phyloP scores from a whole-genome alignment of 2,113 vertebrate species.

The Notarius quadriscutis region DNA sequence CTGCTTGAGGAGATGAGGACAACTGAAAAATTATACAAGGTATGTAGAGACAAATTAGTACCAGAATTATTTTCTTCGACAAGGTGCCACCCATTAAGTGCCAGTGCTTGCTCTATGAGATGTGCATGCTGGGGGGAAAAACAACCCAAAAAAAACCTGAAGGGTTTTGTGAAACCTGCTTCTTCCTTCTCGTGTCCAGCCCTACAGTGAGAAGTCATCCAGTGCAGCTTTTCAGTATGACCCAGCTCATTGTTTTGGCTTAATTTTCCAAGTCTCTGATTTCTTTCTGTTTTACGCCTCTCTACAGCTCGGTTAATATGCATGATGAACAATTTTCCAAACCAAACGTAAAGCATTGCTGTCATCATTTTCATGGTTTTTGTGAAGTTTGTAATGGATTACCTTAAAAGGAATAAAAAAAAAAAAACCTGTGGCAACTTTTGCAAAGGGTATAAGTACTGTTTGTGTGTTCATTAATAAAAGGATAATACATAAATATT shows the following conservation, averaged over 20 bases:
- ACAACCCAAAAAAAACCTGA: slow-evolving; percentile 48
- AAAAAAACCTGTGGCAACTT: slow-evolving; percentile 68
- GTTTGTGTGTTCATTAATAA: slow-evolving; percentile 31
- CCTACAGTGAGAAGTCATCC: neutral
- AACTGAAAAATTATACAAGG: neutral
- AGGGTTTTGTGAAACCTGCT: slow-evolving; percentile 8
- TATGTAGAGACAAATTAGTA: neutral
- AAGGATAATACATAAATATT: neutral
- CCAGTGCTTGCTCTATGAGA: slow-evolving; percentile 60
- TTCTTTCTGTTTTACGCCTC: slow-evolving; percentile 65
- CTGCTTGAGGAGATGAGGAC: neutral
- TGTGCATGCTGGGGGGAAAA: slow-evolving; percentile 67
- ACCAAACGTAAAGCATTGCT: slow-evolving; percentile 72
- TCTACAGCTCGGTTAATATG: slow-evolving; percentile 70
- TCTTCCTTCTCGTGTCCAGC: neutral
- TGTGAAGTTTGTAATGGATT: slow-evolving; percentile 83
- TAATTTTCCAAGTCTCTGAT: slow-evolving; percentile 60
- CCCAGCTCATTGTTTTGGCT: slow-evolving; percentile 54
- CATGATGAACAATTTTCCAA: slow-evolving; percentile 74
- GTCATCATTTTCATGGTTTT: slow-evolving; percentile 74
- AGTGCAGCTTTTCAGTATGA: slow-evolving; percentile 28
- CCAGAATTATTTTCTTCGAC: neutral
- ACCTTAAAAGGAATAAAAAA: slow-evolving; percentile 77
- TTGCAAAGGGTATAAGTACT: slow-evolving; percentile 60
- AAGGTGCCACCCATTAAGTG: slow-evolving; percentile 48